Percentiles rank a stretch among this genome's conserved stretches.
Evolutionary conservation across 2,797 vertebrate species (phyloP).

Genomic region (Pseudochaenichthys georgianus): DNA sequence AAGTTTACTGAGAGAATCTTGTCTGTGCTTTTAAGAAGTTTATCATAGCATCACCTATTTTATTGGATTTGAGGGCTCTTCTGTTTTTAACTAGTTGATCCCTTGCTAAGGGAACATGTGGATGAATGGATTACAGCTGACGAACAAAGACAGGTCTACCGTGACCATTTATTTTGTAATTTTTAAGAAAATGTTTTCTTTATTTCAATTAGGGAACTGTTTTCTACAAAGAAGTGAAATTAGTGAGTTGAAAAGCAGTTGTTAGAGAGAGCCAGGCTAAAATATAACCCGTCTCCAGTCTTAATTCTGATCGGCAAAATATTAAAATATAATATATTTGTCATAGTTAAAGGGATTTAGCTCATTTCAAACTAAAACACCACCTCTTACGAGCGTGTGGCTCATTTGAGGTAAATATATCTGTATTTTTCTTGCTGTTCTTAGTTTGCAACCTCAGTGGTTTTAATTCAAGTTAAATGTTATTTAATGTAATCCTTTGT

Average conservation of each 20-base stretch:
- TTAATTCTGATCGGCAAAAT: neutral
- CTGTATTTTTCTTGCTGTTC: too few relatives aligned
- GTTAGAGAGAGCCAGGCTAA: neutral
- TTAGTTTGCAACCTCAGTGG: too few relatives aligned
- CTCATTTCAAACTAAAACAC: too few relatives aligned
- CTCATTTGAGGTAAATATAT: too few relatives aligned
- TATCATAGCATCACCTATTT: neutral
- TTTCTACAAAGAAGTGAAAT: neutral
- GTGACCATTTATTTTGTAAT: neutral
- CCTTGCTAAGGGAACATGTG: too few relatives aligned
- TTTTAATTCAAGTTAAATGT: too few relatives aligned
- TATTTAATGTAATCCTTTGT: too few relatives aligned
- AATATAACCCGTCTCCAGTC: neutral
- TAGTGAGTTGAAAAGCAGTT: neutral
- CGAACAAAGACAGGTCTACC: neutral
- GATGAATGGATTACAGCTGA: too few relatives aligned
- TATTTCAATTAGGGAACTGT: neutral
- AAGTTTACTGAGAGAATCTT: neutral
- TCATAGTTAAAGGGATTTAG: too few relatives aligned
- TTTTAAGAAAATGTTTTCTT: neutral
- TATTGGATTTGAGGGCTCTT: neutral
- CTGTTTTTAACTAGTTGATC: neutral
- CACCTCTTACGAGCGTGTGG: too few relatives aligned
- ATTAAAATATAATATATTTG: too few relatives aligned
- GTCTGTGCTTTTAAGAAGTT: neutral